Conservation (phyloP, 2,113 vertebrate genomes). For the Labeo catla region DNA sequence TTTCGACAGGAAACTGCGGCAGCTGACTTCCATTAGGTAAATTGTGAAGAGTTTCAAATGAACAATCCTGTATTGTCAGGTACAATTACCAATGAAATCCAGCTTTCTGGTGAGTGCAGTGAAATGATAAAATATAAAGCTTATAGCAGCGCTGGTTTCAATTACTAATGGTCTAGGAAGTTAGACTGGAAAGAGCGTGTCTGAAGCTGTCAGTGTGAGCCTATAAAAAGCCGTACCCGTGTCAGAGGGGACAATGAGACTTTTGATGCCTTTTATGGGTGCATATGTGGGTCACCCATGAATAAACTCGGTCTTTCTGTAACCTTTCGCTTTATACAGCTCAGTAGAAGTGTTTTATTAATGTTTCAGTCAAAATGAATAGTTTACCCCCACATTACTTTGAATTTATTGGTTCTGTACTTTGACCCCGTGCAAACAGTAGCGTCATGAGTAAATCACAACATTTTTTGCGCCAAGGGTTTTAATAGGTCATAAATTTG, state of each 20-base stretch:
- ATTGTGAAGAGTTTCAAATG: constrained; percentile 62
- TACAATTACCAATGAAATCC: constrained; percentile 62
- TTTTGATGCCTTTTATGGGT: constrained; percentile 72
- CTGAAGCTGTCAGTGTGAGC: constrained; percentile 65
- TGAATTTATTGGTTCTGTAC: constrained; percentile 31
- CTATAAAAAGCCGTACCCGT: constrained; percentile 67
- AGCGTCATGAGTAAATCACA: constrained; percentile 19
- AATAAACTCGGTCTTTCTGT: constrained; percentile 70
- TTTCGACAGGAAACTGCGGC: constrained; percentile 72
- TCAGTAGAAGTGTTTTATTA: constrained; percentile 31
- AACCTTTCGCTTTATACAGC: constrained; percentile 56
- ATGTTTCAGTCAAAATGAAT: constrained; percentile 50
- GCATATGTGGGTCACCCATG: constrained; percentile 70
- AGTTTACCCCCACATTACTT: constrained; percentile 58
- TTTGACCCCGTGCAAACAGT: constrained; percentile 35
- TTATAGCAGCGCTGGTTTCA: constrained; percentile 57
- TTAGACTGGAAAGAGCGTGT: constrained; percentile 58
- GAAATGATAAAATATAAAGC: constrained; percentile 52
- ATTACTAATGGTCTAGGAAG: constrained; percentile 69
- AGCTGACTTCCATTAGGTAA: constrained; percentile 79
- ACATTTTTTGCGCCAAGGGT: not conserved
- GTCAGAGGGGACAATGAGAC: constrained; percentile 70
- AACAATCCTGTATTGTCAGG: constrained; percentile 70
- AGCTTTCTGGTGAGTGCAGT: constrained; percentile 9
- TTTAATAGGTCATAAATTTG: constrained; percentile 3